Conservation (phyloP, 2,797 vertebrate species). For the Melanotaenia maccullochi region DNA sequence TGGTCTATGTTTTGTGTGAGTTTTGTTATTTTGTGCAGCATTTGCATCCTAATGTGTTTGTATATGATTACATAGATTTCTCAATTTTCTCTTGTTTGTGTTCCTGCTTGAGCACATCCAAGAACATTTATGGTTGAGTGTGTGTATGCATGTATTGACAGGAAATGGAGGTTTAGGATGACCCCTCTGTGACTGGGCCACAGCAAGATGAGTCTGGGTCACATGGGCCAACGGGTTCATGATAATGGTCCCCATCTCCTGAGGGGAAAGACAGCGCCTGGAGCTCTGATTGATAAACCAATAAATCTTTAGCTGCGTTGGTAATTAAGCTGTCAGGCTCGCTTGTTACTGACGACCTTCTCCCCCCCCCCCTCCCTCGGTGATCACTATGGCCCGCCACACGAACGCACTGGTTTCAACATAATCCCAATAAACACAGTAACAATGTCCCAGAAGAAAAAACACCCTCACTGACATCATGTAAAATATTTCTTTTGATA, state of each 20-base stretch:
- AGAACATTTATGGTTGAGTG: constrained; percentile 21
- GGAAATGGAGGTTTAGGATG: constrained; percentile 51
- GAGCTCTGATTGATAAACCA: constrained; percentile 96
- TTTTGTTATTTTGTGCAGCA: constrained; percentile 16
- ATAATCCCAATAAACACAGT: constrained; percentile 70
- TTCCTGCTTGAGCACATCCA: constrained; percentile 30
- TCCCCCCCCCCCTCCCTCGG: constrained; percentile 63
- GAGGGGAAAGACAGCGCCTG: constrained; percentile 85
- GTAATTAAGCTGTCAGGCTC: constrained; percentile 95
- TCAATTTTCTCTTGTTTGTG: constrained; percentile 33
- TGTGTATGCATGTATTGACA: constrained; percentile 38
- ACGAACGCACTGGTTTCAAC: constrained; percentile 82
- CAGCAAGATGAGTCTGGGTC: constrained; percentile 80
- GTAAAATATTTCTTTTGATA: constrained; percentile 21
- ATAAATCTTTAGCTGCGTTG: constrained; percentile 96
- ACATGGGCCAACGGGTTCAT: constrained; percentile 84
- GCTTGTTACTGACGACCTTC: constrained; percentile 87
- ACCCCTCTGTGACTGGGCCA: constrained; percentile 61
- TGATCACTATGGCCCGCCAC: constrained; percentile 61
- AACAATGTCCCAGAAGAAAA: constrained; percentile 52
- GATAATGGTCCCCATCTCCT: constrained; percentile 87
- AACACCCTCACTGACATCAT: constrained; percentile 30
- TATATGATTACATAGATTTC: constrained; percentile 41
- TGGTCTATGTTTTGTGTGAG: constrained; percentile 62
- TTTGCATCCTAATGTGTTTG: constrained; percentile 25